Evolutionary conservation across 2,888 invertebrate genomes (phyloP).

Genomic region (Amblyjoppa fuscipennis): DNA sequence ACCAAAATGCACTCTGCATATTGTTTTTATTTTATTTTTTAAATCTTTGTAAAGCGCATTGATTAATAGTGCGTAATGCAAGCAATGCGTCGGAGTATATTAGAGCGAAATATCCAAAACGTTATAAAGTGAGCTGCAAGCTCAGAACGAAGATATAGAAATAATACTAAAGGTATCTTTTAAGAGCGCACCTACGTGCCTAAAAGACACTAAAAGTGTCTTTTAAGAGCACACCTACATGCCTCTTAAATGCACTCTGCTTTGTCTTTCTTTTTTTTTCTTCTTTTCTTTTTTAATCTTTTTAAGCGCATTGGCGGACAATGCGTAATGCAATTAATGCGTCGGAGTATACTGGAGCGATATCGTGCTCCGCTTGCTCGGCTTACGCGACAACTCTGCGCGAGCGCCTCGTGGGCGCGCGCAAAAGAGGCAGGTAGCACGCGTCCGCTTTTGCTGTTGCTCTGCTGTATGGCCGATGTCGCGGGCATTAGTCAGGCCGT

Average conservation of each 20-base stretch:
- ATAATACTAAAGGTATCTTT: slow-evolving; percentile 10
- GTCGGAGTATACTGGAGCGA: background rate
- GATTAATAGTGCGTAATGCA: background rate
- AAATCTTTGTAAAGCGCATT: background rate
- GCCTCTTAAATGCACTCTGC: too few relatives aligned
- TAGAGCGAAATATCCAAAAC: slow-evolving; percentile 31
- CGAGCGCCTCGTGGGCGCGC: slow-evolving; percentile 33
- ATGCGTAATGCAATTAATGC: background rate
- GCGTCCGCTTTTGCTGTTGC: slow-evolving; percentile 70
- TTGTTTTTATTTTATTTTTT: too few relatives aligned
- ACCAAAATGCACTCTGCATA: too few relatives aligned
- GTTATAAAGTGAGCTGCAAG: slow-evolving; percentile 47
- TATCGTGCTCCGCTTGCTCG: background rate
- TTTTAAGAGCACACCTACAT: background rate
- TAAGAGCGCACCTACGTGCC: background rate
- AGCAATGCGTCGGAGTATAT: too few relatives aligned
- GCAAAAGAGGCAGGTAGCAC: slow-evolving; percentile 75
- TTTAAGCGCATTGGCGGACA: background rate
- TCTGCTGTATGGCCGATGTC: slow-evolving; percentile 66
- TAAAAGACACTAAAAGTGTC: background rate
- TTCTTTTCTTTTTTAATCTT: background rate
- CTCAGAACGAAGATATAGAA: slow-evolving; percentile 32
- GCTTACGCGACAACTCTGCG: slow-evolving; percentile 13
- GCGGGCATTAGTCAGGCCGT: slow-evolving; percentile 81
- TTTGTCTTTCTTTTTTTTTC: background rate